A percentile compares a stretch with the other conserved stretches of the same genome.
These are phyloP conservation scores for Mercenaria mercenaria DNA, from an alignment of 1,140 invertebrate species.

Conservation along the genomic window DNA sequence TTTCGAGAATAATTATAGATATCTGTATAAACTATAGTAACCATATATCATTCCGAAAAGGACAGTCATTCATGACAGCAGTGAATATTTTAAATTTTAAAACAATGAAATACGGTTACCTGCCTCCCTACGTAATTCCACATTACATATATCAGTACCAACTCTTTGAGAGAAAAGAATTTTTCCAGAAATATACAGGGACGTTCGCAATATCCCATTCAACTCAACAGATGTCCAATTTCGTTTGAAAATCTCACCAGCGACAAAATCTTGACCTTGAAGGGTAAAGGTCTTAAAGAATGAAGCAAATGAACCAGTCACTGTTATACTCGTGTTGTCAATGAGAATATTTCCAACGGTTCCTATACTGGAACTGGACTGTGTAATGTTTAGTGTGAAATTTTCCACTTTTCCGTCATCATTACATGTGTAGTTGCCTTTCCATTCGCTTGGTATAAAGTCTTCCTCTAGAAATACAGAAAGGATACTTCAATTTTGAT, in stretches of 20 bases:
- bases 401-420: not conserved
- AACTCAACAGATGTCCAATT: constrained; percentile 36
- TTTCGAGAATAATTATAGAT: no score
- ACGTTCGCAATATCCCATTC: not conserved
- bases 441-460: constrained; percentile 41
- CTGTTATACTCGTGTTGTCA: not conserved
- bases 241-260: not conserved
- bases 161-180: not conserved
- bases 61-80: no score
- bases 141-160: not conserved
- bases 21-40: no score
- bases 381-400: constrained; percentile 36
- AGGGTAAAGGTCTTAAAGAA: constrained; percentile 41
- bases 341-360: constrained; percentile 23
- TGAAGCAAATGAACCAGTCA: constrained; percentile 12
- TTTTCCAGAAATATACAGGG: not conserved
- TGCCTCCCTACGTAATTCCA: constrained; percentile 21
- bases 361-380: not conserved
- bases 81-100: no score
- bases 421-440: constrained; percentile 45
- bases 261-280: not conserved
- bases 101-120: not conserved
- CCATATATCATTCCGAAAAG: no score
- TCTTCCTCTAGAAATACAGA: constrained; percentile 7
- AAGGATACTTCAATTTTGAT: no score